Evolutionary conservation across 2,888 invertebrate genomes (phyloP), one percentile per base, ranked within the genome.

Genomic region (Timandra comae): DNA sequence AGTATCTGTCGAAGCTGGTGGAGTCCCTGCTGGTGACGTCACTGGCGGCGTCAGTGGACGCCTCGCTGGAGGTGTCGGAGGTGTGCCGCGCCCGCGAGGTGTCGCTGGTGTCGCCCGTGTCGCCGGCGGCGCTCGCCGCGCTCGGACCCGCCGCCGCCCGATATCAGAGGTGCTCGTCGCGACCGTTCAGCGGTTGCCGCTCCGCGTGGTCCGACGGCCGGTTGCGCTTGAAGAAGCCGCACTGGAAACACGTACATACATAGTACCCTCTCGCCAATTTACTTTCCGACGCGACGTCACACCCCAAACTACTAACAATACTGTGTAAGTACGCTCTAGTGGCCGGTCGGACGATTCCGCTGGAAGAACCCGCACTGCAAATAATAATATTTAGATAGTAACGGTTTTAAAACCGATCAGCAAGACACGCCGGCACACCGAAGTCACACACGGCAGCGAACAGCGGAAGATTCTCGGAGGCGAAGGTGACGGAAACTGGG

Each of bases 151-250:
- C 63, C 22, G 71, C 61, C 52, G 66, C 62, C 56, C 74, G 73
- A 69, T 77, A 86, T 90, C 90, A 92, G 63, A 92, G 89, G 55
- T 91, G 91, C 71, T 93, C 93, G 77, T 93, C 93, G 42, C 92
- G 93, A 12, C 94, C 88, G 73, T 93, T 93, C 48, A 96, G 78
- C 2, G 95, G 95, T 66, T 95, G 94, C 30, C 94, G 88, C 85
- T 96, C 95, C 25, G 93, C 91, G 53, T 92, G 91, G 67, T 92
- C 91, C 1, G 91, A 88, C 28, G 96, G 96, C 12, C 96, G 90
- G 79, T 95, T 94, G 63, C 96, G 90, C 69, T 95, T 95, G 88
- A 97, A 97, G 90, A 97, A 97, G 41, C 96, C 96, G 71, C 93
- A 93, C 96, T 96, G 80, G 16, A 54, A 63, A 9, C 1, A 21